Conservation (phyloP, 2,888 invertebrate species). For the Sipha maydis region DNA sequence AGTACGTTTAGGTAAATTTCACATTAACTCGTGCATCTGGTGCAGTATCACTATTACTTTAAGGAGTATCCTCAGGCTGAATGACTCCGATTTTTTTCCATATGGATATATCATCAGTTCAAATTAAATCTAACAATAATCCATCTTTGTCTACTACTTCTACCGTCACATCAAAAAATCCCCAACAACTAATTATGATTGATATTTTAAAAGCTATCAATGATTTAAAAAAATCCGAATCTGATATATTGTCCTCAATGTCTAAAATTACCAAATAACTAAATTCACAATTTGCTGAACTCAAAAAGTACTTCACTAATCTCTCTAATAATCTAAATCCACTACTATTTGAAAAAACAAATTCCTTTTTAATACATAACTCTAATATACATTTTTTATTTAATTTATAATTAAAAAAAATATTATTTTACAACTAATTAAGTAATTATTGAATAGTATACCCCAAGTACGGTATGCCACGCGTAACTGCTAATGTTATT, state of each 20-base stretch:
- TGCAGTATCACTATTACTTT: not conserved
- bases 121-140: not conserved
- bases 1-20: no score
- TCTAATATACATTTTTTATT: no score
- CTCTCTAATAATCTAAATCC: no score
- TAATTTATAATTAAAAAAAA: no score
- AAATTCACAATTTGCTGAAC: no score
- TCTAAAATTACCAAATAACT: constrained; percentile 5
- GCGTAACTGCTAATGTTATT: no score
- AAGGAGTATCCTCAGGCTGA: not conserved
- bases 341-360: not conserved
- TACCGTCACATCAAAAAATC: not conserved
- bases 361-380: no score
- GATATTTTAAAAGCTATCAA: not conserved
- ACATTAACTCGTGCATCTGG: not conserved
- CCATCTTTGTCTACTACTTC: not conserved
- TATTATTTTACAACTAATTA: no score
- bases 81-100: not conserved
- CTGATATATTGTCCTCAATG: not conserved
- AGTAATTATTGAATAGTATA: no score
- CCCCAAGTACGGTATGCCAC: no score
- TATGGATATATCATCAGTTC: not conserved
- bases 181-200: not conserved
- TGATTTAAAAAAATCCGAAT: not conserved
- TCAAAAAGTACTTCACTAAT: no score